Evolutionary conservation across 1,140 invertebrate species (phyloP), one percentile per base, ranked within the genome.

Genomic region (Megalopta genalis): DNA sequence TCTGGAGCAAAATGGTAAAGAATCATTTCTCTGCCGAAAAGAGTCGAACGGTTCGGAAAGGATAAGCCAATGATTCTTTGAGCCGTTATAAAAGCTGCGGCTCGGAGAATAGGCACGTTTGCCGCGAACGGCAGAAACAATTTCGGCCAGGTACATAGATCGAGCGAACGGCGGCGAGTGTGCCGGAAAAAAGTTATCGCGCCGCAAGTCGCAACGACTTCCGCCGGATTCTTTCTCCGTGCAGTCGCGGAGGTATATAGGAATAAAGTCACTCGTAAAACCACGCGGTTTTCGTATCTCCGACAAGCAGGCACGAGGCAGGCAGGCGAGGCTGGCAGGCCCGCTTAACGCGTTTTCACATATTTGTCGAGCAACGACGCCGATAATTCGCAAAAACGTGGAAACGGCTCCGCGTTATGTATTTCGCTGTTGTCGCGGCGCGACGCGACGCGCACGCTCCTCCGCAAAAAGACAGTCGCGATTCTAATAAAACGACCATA

Each of bases 261-360:
- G 42, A 46, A 46, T 46, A 49, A 72, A 23, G 18, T 21, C 27
- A 63, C 21, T 73, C 46, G 27, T 65, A 65, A 46, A 65, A n/a
- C 21, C 66, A 18, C 46, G 49, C 32, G n/a, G 18, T 32, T 52
- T 54, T 14, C 62, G 16, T 68, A 68, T 76, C 74, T 49, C 25
- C 1, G 25, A 32, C 25, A 6, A 6, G 21, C 39, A 62, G 74
- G 57, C 54, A 4, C 32, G 32, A 1, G 32, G n/a, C n/a, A 32
- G 32, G 32, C 32, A 32, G 32, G 32, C n/a, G n/a, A n/a, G 21
- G 8, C 23, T 9, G 12, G 18, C 39, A 49, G 74, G 54, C 37
- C 7, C 37, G 12, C 16, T 9, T 3, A 1, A 21, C 7, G 21
- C n/a, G 32, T 21, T 23, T 25, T 25, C 39, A n/a, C 12, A 4